phyloP scores from a whole-genome alignment of 2,797 vertebrate species.

The Iguana delicatissima region DNA sequence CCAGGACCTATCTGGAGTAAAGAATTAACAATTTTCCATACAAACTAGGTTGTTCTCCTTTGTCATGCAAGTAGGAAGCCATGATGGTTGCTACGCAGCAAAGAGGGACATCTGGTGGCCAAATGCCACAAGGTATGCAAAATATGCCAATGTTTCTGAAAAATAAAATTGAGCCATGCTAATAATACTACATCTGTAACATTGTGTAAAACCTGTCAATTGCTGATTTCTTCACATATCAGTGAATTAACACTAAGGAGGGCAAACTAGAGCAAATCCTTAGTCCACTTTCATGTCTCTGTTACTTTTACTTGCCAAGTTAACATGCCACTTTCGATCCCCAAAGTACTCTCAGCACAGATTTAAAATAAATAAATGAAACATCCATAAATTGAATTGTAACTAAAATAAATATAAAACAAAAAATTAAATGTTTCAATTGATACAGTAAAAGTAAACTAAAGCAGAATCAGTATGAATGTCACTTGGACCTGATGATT shows the following conservation, averaged over 20 bases:
- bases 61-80: accelerated
- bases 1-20: neutral
- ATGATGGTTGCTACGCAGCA: slow-evolving; percentile 25
- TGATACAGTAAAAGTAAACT: too few relatives aligned
- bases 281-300: neutral
- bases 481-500: neutral
- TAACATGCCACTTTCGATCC: neutral
- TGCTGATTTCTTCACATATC: neutral
- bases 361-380: neutral
- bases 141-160: neutral
- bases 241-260: neutral
- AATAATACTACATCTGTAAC: too few relatives aligned
- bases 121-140: neutral
- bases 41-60: accelerated
- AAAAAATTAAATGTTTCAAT: too few relatives aligned
- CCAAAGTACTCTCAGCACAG: neutral
- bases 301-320: neutral
- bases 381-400: neutral
- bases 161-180: neutral
- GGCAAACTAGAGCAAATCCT: neutral
- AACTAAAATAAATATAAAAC: too few relatives aligned
- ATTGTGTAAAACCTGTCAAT: neutral
- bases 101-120: slow-evolving; percentile 71
- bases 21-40: neutral
- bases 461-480: too few relatives aligned